Base-by-base conservation (phyloP, 2,113 vertebrate species). In the Pygoscelis antarcticus region DNA sequence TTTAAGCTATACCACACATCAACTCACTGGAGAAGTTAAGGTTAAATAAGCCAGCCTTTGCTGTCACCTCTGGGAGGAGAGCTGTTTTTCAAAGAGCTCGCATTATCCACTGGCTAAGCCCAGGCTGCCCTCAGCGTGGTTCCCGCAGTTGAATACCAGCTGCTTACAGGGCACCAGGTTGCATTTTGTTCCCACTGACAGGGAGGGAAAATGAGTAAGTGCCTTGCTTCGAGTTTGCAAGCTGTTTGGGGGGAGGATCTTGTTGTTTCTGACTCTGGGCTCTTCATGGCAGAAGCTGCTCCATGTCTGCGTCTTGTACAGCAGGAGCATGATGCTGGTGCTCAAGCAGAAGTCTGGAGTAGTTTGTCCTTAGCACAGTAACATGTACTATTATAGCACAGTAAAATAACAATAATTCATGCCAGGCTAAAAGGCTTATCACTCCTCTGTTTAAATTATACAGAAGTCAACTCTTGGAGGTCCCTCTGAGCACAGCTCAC, bases 61-160 rank as follows among this genome's bases (percentile, higher is more conserved):
- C 91, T 94, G 82, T 95, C 93, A 90, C 84, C 93, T 44, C 95
- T 54, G 89, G 89, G 95, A 96, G 52, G n/a, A 86, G 78, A 86
- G 82, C 84, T 80, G 91, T 1, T 94, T 83, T 15, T 93, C 95
- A 88, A 91, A 93, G 87, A 60, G 89, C 78, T 92, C 1, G 0
- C 85, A 52, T 91, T 77, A 95, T 70, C 95, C 1, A 2, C 91
- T 81, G 93, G 93, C 93, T 91, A 52, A 96, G 81, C 87, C 84
- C 94, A 85, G 91, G 21, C 93, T 88, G 95, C 87, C 92, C 93
- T 19, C 95, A 93, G 95, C 55, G 0, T 62, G 93, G 84, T 1
- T 88, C 95, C 96, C 80, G 83, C 93, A 90, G 75, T 86, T 80
- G 80, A 95, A 91, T 7, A 95, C 84, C 82, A 90, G 89, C 95